Base-by-base conservation (phyloP, 1,140 invertebrate genomes). In the Caenorhabditis inopinata region DNA sequence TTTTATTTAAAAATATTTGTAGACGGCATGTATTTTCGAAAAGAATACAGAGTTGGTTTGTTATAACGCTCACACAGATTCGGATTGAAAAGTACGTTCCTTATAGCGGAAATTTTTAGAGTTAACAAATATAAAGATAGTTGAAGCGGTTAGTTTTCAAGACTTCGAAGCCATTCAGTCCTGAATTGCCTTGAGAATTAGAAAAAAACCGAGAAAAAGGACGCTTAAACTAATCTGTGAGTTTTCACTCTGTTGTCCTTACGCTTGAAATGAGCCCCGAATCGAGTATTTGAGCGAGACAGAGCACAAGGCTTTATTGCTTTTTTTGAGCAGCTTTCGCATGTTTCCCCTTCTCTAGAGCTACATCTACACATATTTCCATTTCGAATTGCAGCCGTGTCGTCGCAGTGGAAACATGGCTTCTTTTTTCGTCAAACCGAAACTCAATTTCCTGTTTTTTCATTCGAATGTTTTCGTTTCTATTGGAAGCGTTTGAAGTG, bases 251-350 rank as follows among this genome's bases (percentile, higher is more conserved):
- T 68, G 58, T 38, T 68, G 32, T 29, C 58, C 58, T 68, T 42
- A 68, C 58, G 58, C 58, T 68, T 68, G 58, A 68, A 68, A 68
- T 68, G 58, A 68, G 58, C 58, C 58, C 58, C 38, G 58, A 68
- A 32, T 68, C 32, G 58, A 68, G 58, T 68, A 29, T 68, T 68
- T 68, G 58, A 68, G 32, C 35, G 58, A 68, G 58, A 68, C 35
- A 68, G 58, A 68, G 58, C 58, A 68, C 58, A 42, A 68, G 58
- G 58, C 58, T 68, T 68, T 68, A 68, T 68, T 68, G 58, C 58
- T 68, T 68, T 68, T 68, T 68, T 58, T 32, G 51, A 29, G 25
- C 27, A 16, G 29, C 32, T 38, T 32, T 38, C 58, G 38, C 32
- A 38, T 68, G 58, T 68, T 16, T 38, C 29, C 58, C 58, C 58